Evolutionary conservation across 2,888 invertebrate species (phyloP).

Genomic region (Lomographa bimaculata): DNA sequence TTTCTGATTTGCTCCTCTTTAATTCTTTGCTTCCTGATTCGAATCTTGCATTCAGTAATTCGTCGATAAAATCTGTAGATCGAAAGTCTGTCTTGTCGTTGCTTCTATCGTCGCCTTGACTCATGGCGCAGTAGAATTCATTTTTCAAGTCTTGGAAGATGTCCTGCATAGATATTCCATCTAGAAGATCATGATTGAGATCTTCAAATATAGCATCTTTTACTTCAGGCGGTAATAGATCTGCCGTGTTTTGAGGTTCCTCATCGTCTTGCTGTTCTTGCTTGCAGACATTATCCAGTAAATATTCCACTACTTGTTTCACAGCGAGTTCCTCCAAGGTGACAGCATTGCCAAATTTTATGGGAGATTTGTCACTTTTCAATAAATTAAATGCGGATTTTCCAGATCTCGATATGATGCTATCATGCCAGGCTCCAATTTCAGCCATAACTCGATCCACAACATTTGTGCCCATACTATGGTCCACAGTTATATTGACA

Average conservation of each 20-base stretch:
- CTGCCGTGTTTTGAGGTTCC: slow-evolving; percentile 91
- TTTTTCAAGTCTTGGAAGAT: slow-evolving; percentile 89
- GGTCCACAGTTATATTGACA: slow-evolving; percentile 92
- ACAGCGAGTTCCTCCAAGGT: slow-evolving; percentile 80
- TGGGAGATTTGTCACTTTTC: slow-evolving; percentile 74
- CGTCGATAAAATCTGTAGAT: slow-evolving; percentile 82
- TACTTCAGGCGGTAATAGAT: slow-evolving; percentile 92
- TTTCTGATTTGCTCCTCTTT: slow-evolving; percentile 87
- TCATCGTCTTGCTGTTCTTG: slow-evolving; percentile 89
- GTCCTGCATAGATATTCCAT: slow-evolving; percentile 94
- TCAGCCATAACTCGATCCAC: slow-evolving; percentile 87
- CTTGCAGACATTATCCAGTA: slow-evolving; percentile 84
- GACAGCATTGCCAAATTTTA: slow-evolving; percentile 72
- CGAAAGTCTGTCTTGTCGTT: slow-evolving; percentile 76
- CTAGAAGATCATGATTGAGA: slow-evolving; percentile 90
- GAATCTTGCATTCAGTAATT: slow-evolving; percentile 76
- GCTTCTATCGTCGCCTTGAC: slow-evolving; percentile 70
- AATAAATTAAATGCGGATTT: slow-evolving; percentile 64
- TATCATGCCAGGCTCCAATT: slow-evolving; percentile 86
- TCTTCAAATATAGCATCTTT: slow-evolving; percentile 95
- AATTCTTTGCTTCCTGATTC: slow-evolving; percentile 82
- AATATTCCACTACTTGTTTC: slow-evolving; percentile 83
- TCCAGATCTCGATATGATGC: slow-evolving; percentile 62
- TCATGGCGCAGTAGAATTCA: slow-evolving; percentile 80
- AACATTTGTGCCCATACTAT: slow-evolving; percentile 84